Evolutionary conservation across 2,888 invertebrate genomes (phyloP), one percentile per base, ranked within the genome.

Genomic region (Strigamia transsilvanica): DNA sequence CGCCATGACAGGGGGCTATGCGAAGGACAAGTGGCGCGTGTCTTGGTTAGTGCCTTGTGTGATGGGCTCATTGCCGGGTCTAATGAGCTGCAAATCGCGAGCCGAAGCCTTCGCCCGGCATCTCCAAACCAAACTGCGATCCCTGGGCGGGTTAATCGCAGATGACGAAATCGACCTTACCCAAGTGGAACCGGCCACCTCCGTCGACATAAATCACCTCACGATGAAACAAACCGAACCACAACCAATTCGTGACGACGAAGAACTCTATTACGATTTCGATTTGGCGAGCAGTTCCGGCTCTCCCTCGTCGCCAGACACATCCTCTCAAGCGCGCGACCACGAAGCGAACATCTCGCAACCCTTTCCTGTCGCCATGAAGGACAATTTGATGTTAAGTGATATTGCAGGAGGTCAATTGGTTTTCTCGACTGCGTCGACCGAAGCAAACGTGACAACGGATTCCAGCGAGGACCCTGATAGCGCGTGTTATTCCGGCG

Each of bases 21-120:
- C 34, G 18, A 12, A 46, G 23, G 51, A n/a, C 2, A 27, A 27
- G 73, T 32, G 73, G 73, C 73, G 73, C 10, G 32, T 13, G 23
- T 73, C 73, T 73, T 80, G 80, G 80, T 42, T 46, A 32, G 32
- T 80, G 32, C 46, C 51, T 21, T 81, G 81, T 61, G 61, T 27
- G 12, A 34, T 81, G 38, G 80, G 80, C 46, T 66, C 66, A 42
- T 32, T 51, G 27, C 82, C 78, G 51, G 79, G 73, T 61, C 80
- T 83, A 87, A 93, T 93, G 91, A 93, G 93, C 88, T 94, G 94
- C 88, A 91, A 94, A 83, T 93, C 93, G 83, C 91, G 93, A 82
- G 94, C 94, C 82, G 94, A 94, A 87, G 93, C 93, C 83, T 94
- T 94, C 88, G 94, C 94, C 84, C 91, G 93, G 83, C 92, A 93